These are phyloP conservation scores for Bombycilla garrulus DNA, from an alignment of 2,113 vertebrate species.

Conservation along the genomic window DNA sequence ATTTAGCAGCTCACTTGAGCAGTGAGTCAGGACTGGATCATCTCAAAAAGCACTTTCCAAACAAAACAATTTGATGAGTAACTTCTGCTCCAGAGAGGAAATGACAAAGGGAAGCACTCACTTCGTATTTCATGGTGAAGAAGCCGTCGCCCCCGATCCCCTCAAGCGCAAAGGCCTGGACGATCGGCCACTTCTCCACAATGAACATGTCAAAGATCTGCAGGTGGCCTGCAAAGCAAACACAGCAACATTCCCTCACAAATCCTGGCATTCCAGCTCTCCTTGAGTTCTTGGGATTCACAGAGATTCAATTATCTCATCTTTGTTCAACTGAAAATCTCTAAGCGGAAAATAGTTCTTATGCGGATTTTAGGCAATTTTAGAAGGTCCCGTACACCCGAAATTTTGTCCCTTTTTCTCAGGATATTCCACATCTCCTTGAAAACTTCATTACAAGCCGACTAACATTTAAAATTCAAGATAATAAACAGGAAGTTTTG, in stretches of 20 bases:
- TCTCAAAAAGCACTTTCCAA: background rate
- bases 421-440: background rate
- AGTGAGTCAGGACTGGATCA: background rate
- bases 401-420: background rate
- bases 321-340: background rate
- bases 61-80: fast-evolving
- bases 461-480: background rate
- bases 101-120: background rate
- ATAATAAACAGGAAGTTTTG: background rate
- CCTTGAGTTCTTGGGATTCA: background rate
- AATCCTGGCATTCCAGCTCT: background rate
- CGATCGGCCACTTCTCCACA: conserved; percentile 96
- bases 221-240: conserved; percentile 81
- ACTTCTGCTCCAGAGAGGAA: background rate
- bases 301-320: too few relatives aligned
- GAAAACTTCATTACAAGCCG: background rate
- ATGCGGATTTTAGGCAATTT: fast-evolving
- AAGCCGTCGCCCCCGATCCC: conserved; percentile 95
- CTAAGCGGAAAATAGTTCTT: fast-evolving
- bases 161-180: conserved; percentile 95
- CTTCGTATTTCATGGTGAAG: conserved; percentile 96
- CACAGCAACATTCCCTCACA: background rate
- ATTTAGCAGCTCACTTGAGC: fast-evolving
- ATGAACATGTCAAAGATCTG: conserved; percentile 97
- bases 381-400: background rate